Percentiles rank a stretch among this genome's conserved stretches.
phyloP scores from a whole-genome alignment of 2,888 invertebrate genomes.

The Caenorhabditis sp. region DNA sequence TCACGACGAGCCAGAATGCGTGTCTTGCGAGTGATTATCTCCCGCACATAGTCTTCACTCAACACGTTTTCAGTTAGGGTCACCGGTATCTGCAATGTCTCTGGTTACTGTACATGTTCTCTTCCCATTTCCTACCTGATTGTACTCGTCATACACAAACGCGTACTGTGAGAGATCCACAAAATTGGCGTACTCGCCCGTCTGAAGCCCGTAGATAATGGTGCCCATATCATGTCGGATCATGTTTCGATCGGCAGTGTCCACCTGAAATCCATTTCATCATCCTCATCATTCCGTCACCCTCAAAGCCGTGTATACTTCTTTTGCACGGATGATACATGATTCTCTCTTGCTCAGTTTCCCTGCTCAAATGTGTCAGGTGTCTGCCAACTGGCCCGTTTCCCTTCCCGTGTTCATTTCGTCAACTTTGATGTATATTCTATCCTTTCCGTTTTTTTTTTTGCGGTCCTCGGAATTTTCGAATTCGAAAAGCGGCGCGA shows the following conservation, averaged over 20 bases:
- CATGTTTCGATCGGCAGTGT: conserved; percentile 42
- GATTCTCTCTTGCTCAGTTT: conserved; percentile 22
- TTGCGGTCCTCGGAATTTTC: no score
- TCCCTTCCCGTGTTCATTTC: conserved; percentile 50
- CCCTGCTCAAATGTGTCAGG: conserved; percentile 21
- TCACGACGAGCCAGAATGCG: conserved; percentile 69
- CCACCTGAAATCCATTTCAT: conserved; percentile 55
- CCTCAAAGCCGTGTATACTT: conserved; percentile 5
- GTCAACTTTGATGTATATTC: conserved; percentile 52
- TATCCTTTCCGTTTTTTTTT: neutral
- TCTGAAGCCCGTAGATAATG: conserved; percentile 61
- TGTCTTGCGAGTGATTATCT: conserved; percentile 71
- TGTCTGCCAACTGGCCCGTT: conserved; percentile 50
- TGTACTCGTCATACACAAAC: conserved; percentile 64
- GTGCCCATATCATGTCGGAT: conserved; percentile 59
- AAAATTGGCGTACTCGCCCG: conserved; percentile 53
- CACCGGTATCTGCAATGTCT: conserved; percentile 62
- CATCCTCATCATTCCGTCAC: conserved; percentile 7
- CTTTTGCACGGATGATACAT: conserved; percentile 32
- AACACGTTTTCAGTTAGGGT: conserved; percentile 65
- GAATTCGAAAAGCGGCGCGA: conserved; percentile 36
- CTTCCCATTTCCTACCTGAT: conserved; percentile 41
- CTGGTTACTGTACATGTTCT: neutral
- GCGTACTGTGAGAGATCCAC: conserved; percentile 66
- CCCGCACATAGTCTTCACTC: conserved; percentile 68